phyloP scores from a whole-genome alignment of 2,888 invertebrate genomes.

The Plagodis dolabraria region DNA sequence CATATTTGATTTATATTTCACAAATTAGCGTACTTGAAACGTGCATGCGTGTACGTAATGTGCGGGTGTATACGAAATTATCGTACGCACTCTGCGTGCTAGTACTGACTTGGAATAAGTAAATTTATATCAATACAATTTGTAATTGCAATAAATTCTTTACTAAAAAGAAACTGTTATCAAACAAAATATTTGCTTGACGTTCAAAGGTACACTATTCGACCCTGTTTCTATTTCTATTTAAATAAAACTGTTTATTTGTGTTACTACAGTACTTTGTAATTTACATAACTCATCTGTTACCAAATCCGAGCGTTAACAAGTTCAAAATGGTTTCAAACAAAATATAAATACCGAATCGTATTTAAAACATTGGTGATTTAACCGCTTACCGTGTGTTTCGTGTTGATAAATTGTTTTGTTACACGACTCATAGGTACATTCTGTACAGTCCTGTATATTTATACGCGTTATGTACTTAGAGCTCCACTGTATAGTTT shows the following conservation, averaged over 20 bases:
- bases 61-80: slow-evolving; percentile 22
- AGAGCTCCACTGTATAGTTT: slow-evolving; percentile 14
- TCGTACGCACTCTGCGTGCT: slow-evolving; percentile 17
- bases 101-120: neutral
- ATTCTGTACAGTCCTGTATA: slow-evolving; percentile 9
- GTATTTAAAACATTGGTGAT: slow-evolving; percentile 24
- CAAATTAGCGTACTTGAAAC: neutral
- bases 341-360: slow-evolving; percentile 24
- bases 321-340: slow-evolving; percentile 21
- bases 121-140: neutral
- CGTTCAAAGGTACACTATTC: neutral
- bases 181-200: no score
- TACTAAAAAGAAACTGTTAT: neutral
- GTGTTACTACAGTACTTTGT: neutral
- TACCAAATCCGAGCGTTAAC: slow-evolving; percentile 11
- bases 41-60: slow-evolving; percentile 3
- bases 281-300: slow-evolving; percentile 26
- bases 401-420: slow-evolving; percentile 32
- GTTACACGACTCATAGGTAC: slow-evolving; percentile 36
- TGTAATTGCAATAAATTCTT: neutral
- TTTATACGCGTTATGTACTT: slow-evolving; percentile 2
- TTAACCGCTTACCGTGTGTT: slow-evolving; percentile 24
- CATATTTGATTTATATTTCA: no score
- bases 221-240: neutral
- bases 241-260: slow-evolving; percentile 4